Percentiles rank a stretch among this genome's conserved stretches.
phyloP scores from a whole-genome alignment of 1,140 invertebrate genomes.

The Sitobion miscanthi region DNA sequence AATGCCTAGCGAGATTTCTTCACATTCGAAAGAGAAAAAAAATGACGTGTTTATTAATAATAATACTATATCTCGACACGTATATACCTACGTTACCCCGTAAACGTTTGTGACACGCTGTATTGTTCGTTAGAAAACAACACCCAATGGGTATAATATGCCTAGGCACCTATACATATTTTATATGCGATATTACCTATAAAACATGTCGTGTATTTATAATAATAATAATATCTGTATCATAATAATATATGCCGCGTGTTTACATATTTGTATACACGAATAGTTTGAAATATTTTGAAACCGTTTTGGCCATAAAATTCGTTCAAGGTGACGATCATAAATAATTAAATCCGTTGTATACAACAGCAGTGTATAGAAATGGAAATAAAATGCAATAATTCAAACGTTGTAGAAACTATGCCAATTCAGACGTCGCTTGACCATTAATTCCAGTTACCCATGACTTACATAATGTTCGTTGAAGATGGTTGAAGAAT shows the following conservation, averaged over 20 bases:
- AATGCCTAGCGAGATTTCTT: constrained; percentile 5
- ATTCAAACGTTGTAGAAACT: constrained; percentile 3
- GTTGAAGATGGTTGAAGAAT: neutral
- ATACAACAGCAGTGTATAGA: neutral
- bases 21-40: neutral
- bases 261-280: neutral
- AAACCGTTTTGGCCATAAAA: constrained; percentile 41
- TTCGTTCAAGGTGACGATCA: constrained; percentile 36
- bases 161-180: neutral
- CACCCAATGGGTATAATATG: neutral
- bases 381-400: neutral
- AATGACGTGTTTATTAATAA: neutral
- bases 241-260: neutral
- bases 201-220: neutral
- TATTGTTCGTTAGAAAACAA: constrained; percentile 13
- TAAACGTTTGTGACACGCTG: constrained; percentile 19
- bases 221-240: neutral
- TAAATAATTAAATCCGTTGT: constrained; percentile 38
- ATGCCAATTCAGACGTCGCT: neutral
- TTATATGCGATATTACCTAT: neutral
- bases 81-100: neutral
- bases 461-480: constrained; percentile 33
- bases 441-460: constrained; percentile 15
- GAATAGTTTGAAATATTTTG: constrained; percentile 16
- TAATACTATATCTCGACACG: neutral